Evolutionary conservation across 37 sponge, comb jelly and placozoan genomes (phyloP).

Genomic region (Geodia barretti): DNA sequence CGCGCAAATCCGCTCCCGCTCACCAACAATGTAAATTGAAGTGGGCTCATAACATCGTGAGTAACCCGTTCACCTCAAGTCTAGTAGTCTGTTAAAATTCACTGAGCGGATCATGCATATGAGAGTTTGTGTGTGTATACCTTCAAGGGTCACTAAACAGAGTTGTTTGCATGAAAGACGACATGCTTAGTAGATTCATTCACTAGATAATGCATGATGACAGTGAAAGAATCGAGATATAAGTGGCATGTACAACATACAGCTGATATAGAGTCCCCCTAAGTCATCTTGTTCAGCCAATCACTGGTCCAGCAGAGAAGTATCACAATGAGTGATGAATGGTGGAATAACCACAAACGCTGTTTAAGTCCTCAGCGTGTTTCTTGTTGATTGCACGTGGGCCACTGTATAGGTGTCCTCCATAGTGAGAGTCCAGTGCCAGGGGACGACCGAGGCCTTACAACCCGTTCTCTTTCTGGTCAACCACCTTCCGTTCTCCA

Average conservation of each 20-base stretch:
- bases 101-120: neutral
- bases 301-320: neutral
- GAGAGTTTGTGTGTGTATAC: neutral
- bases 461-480: constrained; percentile 12
- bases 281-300: neutral
- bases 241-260: neutral
- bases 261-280: neutral
- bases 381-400: constrained; percentile 2
- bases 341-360: neutral
- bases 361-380: neutral
- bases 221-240: neutral
- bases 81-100: neutral
- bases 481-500: constrained; percentile 32
- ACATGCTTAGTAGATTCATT: neutral
- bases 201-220: neutral
- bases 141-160: neutral
- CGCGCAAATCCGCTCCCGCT: no score
- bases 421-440: neutral
- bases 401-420: neutral
- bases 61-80: neutral
- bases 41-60: no score
- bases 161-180: no score
- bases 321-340: neutral
- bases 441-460: constrained; percentile 17
- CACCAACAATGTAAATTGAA: no score